Base-by-base conservation (phyloP, 2,797 vertebrate genomes). In the Bradypodion pumilum region DNA sequence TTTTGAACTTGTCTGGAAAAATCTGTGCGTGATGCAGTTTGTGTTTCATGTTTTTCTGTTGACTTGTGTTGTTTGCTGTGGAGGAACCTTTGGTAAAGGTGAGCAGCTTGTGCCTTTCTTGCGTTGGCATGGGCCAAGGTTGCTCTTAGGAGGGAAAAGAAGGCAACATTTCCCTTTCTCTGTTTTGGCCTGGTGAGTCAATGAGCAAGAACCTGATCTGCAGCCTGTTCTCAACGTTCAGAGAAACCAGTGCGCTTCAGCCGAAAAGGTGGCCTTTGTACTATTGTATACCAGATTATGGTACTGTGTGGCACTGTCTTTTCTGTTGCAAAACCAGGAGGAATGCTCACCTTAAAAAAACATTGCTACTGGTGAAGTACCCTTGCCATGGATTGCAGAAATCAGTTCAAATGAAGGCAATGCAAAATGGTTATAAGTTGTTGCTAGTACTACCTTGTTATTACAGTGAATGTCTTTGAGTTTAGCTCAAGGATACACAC, bases 51-150 rank as follows among this genome's bases (percentile, higher is more conserved):
- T 92, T 84, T 89, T n/a, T 87, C 5, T 81, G 90, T 89, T 78
- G 21, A 84, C 89, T 84, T 89, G 79, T 90, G 86, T 92, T 94
- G 89, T 90, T 94, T 90, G 89, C 82, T 89, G 83, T 86, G 87
- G 88, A 87, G 52, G 52, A 83, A 49, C 62, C 70, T 70, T 86
- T 85, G 44, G 32, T 65, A 40, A 60, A 37, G 40, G n/a, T 32
- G 52, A 70, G 63, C 65, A 29, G 40, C 29, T 32, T 27, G 59
- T 65, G 69, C 60, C 84, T 62, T 25, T 49, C 25, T 56, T 68
- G 35, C 23, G 56, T 63, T 56, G 35, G n/a, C 35, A 56, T 49
- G n/a, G 25, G 46, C n/a, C 44, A 27, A 23, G 16, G 46, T 19
- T 81, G 16, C n/a, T 62, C 52, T 76, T 37, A 44, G 66, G 37